Base-by-base conservation (phyloP, 1,140 invertebrate genomes). In the Chelonus insularis region DNA sequence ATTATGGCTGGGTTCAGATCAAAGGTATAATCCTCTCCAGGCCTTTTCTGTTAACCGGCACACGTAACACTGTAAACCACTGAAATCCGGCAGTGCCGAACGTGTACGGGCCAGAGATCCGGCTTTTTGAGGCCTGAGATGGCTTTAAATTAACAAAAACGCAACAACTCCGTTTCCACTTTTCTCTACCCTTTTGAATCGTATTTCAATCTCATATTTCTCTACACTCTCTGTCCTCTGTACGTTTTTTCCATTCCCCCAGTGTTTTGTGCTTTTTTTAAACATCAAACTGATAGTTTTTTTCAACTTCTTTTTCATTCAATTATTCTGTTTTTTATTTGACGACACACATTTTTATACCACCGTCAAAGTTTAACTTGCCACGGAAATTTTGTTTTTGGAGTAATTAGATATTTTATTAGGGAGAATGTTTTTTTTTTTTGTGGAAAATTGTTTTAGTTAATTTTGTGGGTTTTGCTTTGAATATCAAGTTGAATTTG, bases 151-250 rank as follows among this genome's bases (percentile, higher is more conserved):
- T 48, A 59, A 48, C 57, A 39, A 59, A 21, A 29, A 43, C 20
- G 3, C 25, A 29, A 29, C 25, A 16, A 23, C 32, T 12, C n/a
- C 11, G 12, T 45, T 34, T 32, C 25, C 14, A 36, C 25, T n/a
- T 34, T 34, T 18, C 4, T 32, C 11, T 5, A 29, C 11, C 9
- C 14, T 14, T 52, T 52, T 29, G 14, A 32, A 12, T 34, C 50
- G 50, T 54, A 56, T 45, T 54, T 48, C 59, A 59, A 18, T 39
- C 45, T 64, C 50, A 52, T 54, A 59, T 52, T 8, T n/a, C n/a
- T 41, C 16, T 43, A 2, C 9, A n/a, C 23, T 14, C 4, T 1
- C 32, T 29, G n/a, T 41, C 20, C 18, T 60, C 18, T 62, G 50
- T 63, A 36, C 4, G 20, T 36, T 69, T 58, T 65, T 37, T 63